Evolutionary conservation across 2,113 vertebrate species (phyloP).

Genomic region (Pelvicachromis taeniatus): DNA sequence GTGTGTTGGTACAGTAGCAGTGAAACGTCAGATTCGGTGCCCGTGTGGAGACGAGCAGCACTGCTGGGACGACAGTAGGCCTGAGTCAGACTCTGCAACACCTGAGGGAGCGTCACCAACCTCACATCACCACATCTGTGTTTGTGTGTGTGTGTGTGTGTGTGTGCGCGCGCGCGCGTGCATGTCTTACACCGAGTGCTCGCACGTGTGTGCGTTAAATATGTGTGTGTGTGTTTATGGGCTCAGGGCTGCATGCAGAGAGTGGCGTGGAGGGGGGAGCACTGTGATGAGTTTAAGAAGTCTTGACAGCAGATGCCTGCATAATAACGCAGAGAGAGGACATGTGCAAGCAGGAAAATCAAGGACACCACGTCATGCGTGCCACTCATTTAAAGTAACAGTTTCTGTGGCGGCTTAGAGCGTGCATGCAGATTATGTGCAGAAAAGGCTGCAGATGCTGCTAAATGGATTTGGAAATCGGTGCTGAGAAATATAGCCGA

Average conservation of each 20-base stretch:
- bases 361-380: constrained; percentile 57
- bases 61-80: constrained; percentile 32
- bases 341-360: constrained; percentile 54
- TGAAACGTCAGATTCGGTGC: constrained; percentile 13
- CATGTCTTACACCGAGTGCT: not conserved
- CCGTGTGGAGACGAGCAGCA: constrained; percentile 12
- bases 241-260: constrained; percentile 35
- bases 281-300: constrained; percentile 58
- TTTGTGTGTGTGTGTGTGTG: not conserved
- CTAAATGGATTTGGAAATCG: constrained; percentile 46
- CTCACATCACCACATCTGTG: not conserved
- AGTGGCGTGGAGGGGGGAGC: constrained; percentile 6
- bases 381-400: constrained; percentile 57
- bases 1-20: constrained; percentile 16
- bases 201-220: not conserved
- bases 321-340: constrained; percentile 55
- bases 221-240: constrained; percentile 8
- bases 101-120: constrained; percentile 39
- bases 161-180: not conserved
- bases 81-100: constrained; percentile 52
- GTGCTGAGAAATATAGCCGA: not conserved
- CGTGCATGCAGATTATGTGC: constrained; percentile 28
- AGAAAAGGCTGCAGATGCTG: constrained; percentile 46
- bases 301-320: constrained; percentile 71
- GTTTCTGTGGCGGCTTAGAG: constrained; percentile 39